Conservation (phyloP, 2,797 vertebrate genomes). For the Sebastes itinus region DNA sequence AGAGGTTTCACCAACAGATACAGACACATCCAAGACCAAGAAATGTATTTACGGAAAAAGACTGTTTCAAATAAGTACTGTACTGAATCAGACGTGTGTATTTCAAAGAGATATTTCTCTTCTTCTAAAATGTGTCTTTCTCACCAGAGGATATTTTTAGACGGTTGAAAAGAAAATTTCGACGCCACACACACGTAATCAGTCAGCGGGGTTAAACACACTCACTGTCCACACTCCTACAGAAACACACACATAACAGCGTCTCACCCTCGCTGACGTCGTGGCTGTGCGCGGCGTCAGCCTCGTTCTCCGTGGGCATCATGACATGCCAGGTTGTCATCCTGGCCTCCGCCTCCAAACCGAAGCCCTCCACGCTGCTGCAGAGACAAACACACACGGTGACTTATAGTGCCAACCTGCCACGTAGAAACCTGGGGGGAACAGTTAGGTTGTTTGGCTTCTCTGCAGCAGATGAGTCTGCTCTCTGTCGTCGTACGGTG, state of each 20-base stretch:
- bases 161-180: not conserved
- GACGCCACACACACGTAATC: not conserved
- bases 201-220: not conserved
- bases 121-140: not conserved
- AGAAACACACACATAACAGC: not conserved
- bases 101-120: not conserved
- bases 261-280: slow-evolving; percentile 94
- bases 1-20: not conserved
- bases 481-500: not conserved
- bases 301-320: slow-evolving; percentile 92
- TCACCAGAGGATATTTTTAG: not conserved
- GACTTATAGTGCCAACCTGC: not conserved
- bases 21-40: not conserved
- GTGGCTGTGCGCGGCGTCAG: slow-evolving; percentile 89
- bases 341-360: slow-evolving; percentile 96
- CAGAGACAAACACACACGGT: slow-evolving; percentile 37
- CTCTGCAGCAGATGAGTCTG: not conserved
- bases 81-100: not conserved
- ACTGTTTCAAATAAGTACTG: not conserved
- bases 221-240: not conserved
- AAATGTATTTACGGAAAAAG: not conserved
- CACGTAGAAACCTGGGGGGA: not conserved
- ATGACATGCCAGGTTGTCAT: slow-evolving; percentile 99
- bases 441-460: slow-evolving; percentile 1
- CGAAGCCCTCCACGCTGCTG: slow-evolving; percentile 96